Evolutionary conservation across 2,113 vertebrate genomes (phyloP), one percentile per base, ranked within the genome.

Genomic region (Ctenodactylus gundi): DNA sequence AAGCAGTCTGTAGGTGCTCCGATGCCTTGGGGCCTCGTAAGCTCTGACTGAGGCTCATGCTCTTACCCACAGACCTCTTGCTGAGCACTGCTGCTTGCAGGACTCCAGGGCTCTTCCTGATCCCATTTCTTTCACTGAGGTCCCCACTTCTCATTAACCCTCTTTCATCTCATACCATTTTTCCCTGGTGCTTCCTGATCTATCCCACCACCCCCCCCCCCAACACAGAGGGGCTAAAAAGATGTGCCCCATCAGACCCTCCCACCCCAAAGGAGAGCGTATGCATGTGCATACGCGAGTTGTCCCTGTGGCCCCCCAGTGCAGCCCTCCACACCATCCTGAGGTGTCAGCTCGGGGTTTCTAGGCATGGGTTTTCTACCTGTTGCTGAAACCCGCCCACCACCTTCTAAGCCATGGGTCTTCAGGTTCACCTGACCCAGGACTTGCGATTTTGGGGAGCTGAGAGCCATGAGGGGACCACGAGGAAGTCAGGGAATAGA

Each of bases 311-410:
- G 29, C 27, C 57, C 10, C 39, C 21, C 29, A 29, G 23, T 23
- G 91, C 82, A 85, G 34, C 13, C 7, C n/a, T 68, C 70, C n/a
- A 55, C 12, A 3, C 12, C 20, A 29, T 89, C 62, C 81, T 55
- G 34, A 92, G 60, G 7, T 34, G 31, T 78, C 75, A 64, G 68
- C 49, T 76, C 88, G 84, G 41, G 27, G 53, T 60, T 93, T 64
- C 80, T 82, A 36, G n/a, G 55, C 44, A 77, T 91, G 77, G 81
- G 15, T 88, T 96, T 94, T 83, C 82, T 36, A 57, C 18, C 53
- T 53, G 57, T 55, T 73, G 14, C 60, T 64, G 68, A 85, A 89
- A 93, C 8, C 49, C 53, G 89, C 85, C 46, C 41, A 65, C 34
- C 21, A 67, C 60, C 44, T 44, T 92, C 72, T 90, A 84, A 94